Evolutionary conservation across 2,113 vertebrate genomes (phyloP).

Genomic region (Etia nguti): DNA sequence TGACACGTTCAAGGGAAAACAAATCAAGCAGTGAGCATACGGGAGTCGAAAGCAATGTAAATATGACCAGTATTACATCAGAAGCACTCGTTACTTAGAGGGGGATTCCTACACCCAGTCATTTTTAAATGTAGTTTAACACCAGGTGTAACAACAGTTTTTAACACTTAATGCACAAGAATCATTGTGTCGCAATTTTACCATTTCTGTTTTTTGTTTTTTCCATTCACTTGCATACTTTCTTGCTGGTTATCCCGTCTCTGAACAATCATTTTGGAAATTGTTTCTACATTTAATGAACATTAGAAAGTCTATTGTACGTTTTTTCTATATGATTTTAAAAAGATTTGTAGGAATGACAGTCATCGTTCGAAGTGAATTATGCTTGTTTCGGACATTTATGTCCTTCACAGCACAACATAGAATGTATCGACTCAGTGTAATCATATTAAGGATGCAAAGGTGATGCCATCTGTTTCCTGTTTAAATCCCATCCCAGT

Average conservation of each 20-base stretch:
- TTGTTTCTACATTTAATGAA: neutral
- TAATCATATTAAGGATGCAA: neutral
- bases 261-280: neutral
- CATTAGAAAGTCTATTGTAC: neutral
- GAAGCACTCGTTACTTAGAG: neutral
- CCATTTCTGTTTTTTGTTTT: neutral
- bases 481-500: neutral
- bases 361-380: neutral
- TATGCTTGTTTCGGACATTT: neutral
- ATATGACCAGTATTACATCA: neutral
- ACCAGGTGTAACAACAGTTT: neutral
- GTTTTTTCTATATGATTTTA: neutral
- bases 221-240: neutral
- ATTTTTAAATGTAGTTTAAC: neutral
- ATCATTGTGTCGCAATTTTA: neutral
- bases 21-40: neutral
- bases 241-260: neutral
- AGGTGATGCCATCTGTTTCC: neutral
- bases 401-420: neutral
- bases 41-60: neutral
- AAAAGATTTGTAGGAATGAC: neutral
- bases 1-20: neutral
- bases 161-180: neutral
- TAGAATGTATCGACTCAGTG: neutral
- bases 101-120: neutral